phyloP scores from a whole-genome alignment of 2,888 invertebrate species.

The Nineta flava region DNA sequence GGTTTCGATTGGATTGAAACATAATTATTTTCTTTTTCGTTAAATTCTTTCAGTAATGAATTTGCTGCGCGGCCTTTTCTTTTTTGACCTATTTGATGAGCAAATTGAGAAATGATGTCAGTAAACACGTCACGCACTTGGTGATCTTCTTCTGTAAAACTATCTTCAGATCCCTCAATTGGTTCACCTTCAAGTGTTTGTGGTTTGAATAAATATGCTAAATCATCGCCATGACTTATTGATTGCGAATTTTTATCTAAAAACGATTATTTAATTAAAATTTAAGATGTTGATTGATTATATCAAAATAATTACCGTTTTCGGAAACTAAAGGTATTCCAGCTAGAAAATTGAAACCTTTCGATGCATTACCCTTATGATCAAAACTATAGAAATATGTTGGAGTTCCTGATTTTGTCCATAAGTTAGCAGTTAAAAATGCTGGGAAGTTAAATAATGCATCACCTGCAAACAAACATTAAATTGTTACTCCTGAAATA shows the following conservation, averaged over 20 bases:
- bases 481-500: too few species aligned
- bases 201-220: slow-evolving; percentile 54
- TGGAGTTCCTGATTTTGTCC: slow-evolving; percentile 42
- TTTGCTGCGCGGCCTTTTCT: not conserved
- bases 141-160: slow-evolving; percentile 35
- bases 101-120: slow-evolving; percentile 49
- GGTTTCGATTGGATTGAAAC: slow-evolving; percentile 36
- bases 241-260: slow-evolving; percentile 16
- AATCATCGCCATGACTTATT: slow-evolving; percentile 54
- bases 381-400: slow-evolving; percentile 64
- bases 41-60: slow-evolving; percentile 26
- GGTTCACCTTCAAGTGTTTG: slow-evolving; percentile 28
- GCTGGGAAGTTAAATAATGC: slow-evolving; percentile 64
- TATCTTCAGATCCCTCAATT: not conserved
- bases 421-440: slow-evolving; percentile 50
- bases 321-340: slow-evolving; percentile 42
- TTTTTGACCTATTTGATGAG: slow-evolving; percentile 30
- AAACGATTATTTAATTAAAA: slow-evolving; percentile 6
- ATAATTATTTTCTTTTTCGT: slow-evolving; percentile 30
- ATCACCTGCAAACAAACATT: slow-evolving; percentile 38
- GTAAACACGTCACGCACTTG: slow-evolving; percentile 49
- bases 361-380: slow-evolving; percentile 43
- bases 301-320: not conserved
- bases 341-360: slow-evolving; percentile 46
- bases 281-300: not conserved